phyloP scores from a whole-genome alignment of 2,797 vertebrate species.

The Tachyglossus aculeatus region DNA sequence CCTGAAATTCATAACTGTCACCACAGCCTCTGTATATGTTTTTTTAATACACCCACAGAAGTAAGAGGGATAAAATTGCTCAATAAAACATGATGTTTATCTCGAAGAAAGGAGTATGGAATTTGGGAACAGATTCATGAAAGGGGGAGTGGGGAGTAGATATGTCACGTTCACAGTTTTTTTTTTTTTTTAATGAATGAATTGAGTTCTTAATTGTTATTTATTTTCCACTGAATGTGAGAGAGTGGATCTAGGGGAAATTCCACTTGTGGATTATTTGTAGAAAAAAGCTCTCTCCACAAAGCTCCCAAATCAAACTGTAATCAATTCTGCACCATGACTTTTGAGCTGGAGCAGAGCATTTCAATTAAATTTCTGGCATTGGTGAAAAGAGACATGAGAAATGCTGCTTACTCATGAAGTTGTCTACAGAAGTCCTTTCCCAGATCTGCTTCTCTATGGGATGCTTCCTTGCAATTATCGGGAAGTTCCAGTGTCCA shows the following conservation, averaged over 20 bases:
- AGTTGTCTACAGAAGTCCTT: neutral
- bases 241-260: neutral
- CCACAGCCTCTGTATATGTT: neutral
- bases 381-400: constrained; percentile 6
- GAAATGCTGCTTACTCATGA: neutral
- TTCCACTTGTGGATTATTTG: neutral
- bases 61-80: neutral
- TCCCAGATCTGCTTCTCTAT: neutral
- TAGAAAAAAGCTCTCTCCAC: neutral
- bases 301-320: too few relatives aligned
- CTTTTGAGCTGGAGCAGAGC: too few relatives aligned
- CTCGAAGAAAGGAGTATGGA: neutral
- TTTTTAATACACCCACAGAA: neutral
- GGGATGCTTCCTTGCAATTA: constrained; percentile 5
- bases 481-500: neutral
- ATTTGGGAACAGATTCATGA: neutral
- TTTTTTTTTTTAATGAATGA: neutral
- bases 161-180: neutral
- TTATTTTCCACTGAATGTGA: neutral
- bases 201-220: neutral
- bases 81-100: neutral
- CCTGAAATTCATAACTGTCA: neutral
- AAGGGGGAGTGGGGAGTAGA: neutral
- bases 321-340: too few relatives aligned
- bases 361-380: constrained; percentile 11